A percentile compares a stretch with the other conserved stretches of the same genome.
phyloP scores from a whole-genome alignment of 2,113 vertebrate species.

The Esox niger region DNA sequence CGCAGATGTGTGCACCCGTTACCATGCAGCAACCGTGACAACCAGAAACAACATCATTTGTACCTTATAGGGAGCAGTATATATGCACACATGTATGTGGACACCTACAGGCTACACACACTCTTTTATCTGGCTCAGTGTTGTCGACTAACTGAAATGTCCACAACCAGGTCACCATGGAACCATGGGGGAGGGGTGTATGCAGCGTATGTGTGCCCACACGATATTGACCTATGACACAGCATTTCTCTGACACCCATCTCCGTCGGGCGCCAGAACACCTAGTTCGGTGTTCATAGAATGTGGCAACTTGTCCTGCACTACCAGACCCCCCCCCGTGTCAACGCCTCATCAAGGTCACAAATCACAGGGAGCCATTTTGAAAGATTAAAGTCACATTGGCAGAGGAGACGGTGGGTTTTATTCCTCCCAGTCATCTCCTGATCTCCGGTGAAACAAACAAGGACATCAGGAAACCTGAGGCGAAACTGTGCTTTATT shows the following conservation, averaged over 20 bases:
- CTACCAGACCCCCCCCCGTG: not conserved
- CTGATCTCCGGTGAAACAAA: slow-evolving; percentile 18
- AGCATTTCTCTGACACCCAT: slow-evolving; percentile 33
- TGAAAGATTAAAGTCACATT: slow-evolving; percentile 64
- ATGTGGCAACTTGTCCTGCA: not conserved
- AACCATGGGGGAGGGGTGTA: not conserved
- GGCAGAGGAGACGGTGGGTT: slow-evolving; percentile 53
- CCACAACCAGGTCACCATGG: not conserved
- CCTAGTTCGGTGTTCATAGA: slow-evolving; percentile 31
- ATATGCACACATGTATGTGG: not conserved
- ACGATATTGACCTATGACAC: slow-evolving; percentile 32
- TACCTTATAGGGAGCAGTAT: too few relatives aligned
- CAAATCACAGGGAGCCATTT: slow-evolving; percentile 58
- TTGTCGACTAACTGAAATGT: not conserved
- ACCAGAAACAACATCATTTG: too few relatives aligned
- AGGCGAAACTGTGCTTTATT: slow-evolving; percentile 1
- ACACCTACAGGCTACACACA: not conserved
- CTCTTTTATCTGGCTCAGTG: not conserved
- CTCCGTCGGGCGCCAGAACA: slow-evolving; percentile 39
- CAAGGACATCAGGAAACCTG: slow-evolving; percentile 33
- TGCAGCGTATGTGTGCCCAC: slow-evolving; percentile 6
- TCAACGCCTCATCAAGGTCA: slow-evolving; percentile 52
- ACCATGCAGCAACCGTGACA: too few relatives aligned
- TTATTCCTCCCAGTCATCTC: slow-evolving; percentile 34
- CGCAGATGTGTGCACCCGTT: too few relatives aligned